phyloP scores from a whole-genome alignment of 2,888 invertebrate species.

The Conomelus anceps region DNA sequence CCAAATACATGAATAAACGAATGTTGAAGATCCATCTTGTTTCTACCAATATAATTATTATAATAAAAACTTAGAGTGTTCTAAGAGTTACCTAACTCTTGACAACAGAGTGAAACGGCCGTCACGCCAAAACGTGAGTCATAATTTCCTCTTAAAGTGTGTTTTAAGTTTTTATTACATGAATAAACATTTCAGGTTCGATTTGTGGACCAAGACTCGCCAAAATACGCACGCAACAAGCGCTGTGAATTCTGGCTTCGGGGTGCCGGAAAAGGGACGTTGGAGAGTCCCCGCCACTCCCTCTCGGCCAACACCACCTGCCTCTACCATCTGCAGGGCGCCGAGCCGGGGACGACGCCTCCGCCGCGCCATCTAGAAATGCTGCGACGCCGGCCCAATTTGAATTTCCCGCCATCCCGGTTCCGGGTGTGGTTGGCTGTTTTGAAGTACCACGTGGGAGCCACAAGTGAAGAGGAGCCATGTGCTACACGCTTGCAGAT shows the following conservation, averaged over 20 bases:
- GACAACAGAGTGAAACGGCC: too few species aligned
- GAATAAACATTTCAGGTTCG: conserved; percentile 63
- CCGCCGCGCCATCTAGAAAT: conserved; percentile 31
- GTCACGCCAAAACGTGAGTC: too few species aligned
- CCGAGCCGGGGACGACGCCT: conserved; percentile 34
- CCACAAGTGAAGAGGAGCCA: conserved; percentile 63
- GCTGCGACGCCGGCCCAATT: conserved; percentile 38
- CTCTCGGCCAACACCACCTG: conserved; percentile 84
- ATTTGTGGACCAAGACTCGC: conserved; percentile 76
- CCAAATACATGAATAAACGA: too few species aligned
- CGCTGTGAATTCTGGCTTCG: conserved; percentile 82
- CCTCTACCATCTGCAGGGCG: conserved; percentile 62
- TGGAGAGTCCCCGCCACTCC: conserved; percentile 79
- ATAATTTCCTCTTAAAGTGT: too few species aligned
- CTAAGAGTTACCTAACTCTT: too few species aligned
- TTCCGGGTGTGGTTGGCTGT: conserved; percentile 82
- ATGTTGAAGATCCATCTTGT: too few species aligned
- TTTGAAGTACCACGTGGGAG: conserved; percentile 74
- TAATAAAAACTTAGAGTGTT: too few species aligned
- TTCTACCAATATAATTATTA: too few species aligned
- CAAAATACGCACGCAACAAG: conserved; percentile 77
- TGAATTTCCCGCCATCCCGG: conserved; percentile 39
- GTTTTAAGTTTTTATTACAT: too few species aligned
- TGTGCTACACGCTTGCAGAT: conserved; percentile 78
- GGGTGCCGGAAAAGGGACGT: conserved; percentile 68